Conservation (phyloP, 2,797 vertebrate genomes). For the Nyctalus aviator region DNA sequence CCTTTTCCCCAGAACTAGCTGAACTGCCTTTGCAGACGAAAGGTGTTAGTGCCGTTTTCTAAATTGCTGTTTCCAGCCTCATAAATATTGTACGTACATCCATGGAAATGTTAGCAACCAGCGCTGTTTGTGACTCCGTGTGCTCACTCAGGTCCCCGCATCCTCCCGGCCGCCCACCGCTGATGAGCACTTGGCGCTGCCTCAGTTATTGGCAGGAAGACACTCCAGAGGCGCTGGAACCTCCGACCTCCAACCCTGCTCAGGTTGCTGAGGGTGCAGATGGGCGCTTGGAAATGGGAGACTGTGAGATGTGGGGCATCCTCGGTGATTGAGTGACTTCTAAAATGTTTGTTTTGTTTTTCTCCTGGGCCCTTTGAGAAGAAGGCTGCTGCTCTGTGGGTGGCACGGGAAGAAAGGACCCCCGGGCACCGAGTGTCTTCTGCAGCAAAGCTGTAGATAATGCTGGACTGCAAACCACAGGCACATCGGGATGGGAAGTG, state of each 20-base stretch:
- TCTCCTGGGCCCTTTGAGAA: not conserved
- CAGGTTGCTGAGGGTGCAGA: not conserved
- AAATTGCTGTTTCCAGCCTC: not conserved
- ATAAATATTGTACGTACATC: not conserved
- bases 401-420: not conserved
- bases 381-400: not conserved
- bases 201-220: not conserved
- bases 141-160: not conserved
- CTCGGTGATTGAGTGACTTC: not conserved
- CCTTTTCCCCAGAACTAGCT: not conserved
- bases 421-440: rapidly evolving
- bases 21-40: constrained; percentile 30
- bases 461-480: not conserved
- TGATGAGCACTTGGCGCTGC: not conserved
- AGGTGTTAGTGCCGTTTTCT: not conserved
- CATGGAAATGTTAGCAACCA: not conserved
- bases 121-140: not conserved
- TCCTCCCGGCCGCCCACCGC: not conserved
- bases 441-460: rapidly evolving
- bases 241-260: not conserved
- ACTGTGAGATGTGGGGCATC: not conserved
- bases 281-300: not conserved
- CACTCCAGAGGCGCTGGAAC: not conserved
- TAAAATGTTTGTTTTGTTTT: not conserved
- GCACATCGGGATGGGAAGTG: not conserved